phyloP scores from a whole-genome alignment of 2,888 invertebrate species.

The Dasypogon diadema region DNA sequence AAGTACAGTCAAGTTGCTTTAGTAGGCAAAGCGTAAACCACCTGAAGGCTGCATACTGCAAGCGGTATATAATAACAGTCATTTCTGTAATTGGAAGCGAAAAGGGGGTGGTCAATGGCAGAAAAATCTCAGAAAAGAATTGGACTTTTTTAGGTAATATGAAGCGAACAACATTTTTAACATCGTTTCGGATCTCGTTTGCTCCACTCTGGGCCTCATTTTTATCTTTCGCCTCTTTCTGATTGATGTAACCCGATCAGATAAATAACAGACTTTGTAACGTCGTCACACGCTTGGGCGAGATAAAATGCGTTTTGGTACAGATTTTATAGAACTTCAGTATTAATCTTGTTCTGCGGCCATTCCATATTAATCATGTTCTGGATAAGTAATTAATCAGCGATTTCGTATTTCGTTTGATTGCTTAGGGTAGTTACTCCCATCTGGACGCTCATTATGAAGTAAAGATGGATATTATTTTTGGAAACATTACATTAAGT shows the following conservation, averaged over 20 bases:
- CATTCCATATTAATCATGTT: slow-evolving; percentile 26
- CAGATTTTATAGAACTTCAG: slow-evolving; percentile 13
- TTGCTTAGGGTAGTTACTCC: slow-evolving; percentile 8
- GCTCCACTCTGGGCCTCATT: background rate
- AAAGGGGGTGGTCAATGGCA: slow-evolving; percentile 35
- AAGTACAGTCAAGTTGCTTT: background rate
- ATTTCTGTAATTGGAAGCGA: slow-evolving; percentile 46
- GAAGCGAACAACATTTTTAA: background rate
- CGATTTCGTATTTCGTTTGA: slow-evolving; percentile 36
- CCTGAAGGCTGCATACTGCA: slow-evolving; percentile 43
- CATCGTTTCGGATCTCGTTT: slow-evolving; percentile 34
- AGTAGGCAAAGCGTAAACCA: slow-evolving; percentile 39
- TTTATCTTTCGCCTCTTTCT: slow-evolving; percentile 44
- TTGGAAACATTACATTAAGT: no score
- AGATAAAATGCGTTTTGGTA: slow-evolving; percentile 42
- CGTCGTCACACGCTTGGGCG: slow-evolving; percentile 37
- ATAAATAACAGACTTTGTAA: slow-evolving; percentile 15
- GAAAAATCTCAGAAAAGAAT: background rate
- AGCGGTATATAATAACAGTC: slow-evolving; percentile 37
- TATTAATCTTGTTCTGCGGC: slow-evolving; percentile 39
- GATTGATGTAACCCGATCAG: slow-evolving; percentile 47
- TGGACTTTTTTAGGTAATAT: background rate
- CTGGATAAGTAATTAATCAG: slow-evolving; percentile 43
- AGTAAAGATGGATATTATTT: no score
- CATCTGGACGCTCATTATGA: background rate